Conservation (phyloP, 1,140 invertebrate genomes). For the Cotesia vestalis region DNA sequence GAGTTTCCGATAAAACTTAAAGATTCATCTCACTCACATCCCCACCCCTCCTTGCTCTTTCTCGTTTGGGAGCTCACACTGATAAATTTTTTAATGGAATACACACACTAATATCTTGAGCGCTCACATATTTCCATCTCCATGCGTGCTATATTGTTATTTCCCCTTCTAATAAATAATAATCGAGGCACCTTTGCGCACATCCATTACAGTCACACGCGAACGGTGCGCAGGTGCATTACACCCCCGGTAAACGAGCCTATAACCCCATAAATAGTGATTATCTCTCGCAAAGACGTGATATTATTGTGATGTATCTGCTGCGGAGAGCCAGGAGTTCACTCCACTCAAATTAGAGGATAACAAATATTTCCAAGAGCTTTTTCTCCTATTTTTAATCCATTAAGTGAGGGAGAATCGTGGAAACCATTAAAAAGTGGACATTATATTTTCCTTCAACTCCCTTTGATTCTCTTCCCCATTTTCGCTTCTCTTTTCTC, state of each 20-base stretch:
- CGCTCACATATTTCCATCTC: neutral
- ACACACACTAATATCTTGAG: too few species aligned
- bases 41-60: neutral
- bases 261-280: conserved; percentile 30
- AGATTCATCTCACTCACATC: too few species aligned
- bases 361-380: neutral
- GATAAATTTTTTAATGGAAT: too few species aligned
- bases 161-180: conserved; percentile 23
- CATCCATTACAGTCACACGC: conserved; percentile 10
- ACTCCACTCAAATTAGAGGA: neutral
- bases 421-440: neutral
- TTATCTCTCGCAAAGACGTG: conserved; percentile 22
- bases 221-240: conserved; percentile 18
- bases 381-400: neutral
- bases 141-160: neutral
- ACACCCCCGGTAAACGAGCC: conserved; percentile 21
- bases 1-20: too few species aligned
- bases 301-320: conserved; percentile 30
- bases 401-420: neutral
- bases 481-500: neutral
- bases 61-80: too few species aligned
- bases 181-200: conserved; percentile 19
- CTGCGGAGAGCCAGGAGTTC: neutral
- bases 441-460: neutral
- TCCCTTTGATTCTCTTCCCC: neutral